These are phyloP conservation scores for Diplosoma virens DNA, from an alignment of 23 tunicate genomes.

Conservation along the genomic window DNA sequence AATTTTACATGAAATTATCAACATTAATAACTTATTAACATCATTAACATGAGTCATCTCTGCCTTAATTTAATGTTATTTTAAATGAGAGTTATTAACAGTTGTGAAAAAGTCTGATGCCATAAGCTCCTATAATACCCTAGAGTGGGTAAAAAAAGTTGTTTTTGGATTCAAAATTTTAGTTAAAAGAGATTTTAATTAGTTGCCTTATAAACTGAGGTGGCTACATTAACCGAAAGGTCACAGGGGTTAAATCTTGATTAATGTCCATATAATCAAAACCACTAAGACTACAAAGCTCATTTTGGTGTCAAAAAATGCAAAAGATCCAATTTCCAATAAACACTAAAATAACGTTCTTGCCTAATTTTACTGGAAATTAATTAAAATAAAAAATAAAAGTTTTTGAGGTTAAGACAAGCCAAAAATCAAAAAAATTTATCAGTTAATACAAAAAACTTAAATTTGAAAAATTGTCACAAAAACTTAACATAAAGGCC, in stretches of 20 bases:
- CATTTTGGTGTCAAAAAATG: background rate
- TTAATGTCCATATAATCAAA: background rate
- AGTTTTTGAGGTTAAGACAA: background rate
- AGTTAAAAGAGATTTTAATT: background rate
- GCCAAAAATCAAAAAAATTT: background rate
- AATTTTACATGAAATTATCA: too few relatives aligned
- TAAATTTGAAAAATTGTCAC: too few relatives aligned
- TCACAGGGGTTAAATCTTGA: background rate
- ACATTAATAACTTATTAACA: too few relatives aligned
- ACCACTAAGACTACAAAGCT: background rate
- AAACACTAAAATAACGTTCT: background rate
- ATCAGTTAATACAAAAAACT: background rate
- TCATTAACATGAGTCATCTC: too few relatives aligned
- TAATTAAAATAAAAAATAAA: background rate
- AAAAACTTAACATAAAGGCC: too few relatives aligned
- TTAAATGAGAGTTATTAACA: too few relatives aligned
- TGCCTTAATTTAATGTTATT: too few relatives aligned
- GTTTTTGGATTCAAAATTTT: background rate
- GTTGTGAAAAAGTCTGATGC: too few relatives aligned
- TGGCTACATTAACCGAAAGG: background rate
- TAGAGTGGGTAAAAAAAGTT: background rate
- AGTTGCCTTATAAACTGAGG: background rate
- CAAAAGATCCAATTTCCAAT: background rate
- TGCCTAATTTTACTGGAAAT: background rate
- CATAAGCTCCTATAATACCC: too few relatives aligned